Evolutionary conservation across 2,797 vertebrate genomes (phyloP).

Genomic region (Streptopelia turtur): DNA sequence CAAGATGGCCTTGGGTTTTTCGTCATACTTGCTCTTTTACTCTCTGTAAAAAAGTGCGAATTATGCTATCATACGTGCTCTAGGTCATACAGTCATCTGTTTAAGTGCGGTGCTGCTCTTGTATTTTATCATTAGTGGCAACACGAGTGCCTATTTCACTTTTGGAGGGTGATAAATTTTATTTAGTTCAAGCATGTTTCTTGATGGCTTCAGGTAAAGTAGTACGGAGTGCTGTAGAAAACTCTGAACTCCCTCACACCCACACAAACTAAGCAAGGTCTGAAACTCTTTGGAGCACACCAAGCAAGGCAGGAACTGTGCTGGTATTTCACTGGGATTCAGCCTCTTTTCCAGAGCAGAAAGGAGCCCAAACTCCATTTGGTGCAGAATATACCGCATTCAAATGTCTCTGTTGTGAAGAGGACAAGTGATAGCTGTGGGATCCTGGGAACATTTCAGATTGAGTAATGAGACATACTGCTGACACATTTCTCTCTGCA

Average conservation of each 20-base stretch:
- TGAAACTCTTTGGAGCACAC: background rate
- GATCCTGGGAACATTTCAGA: conserved; percentile 45
- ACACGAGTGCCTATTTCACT: background rate
- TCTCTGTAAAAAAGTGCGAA: conserved; percentile 37
- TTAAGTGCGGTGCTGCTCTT: background rate
- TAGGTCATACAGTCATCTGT: background rate
- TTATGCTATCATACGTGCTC: background rate
- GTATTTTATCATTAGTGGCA: conserved; percentile 35
- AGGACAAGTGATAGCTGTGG: conserved; percentile 42
- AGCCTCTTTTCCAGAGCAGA: background rate
- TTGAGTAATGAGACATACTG: conserved; percentile 37
- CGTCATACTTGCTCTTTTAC: conserved; percentile 8
- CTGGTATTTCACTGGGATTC: background rate
- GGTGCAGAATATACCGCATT: background rate
- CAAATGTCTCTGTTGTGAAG: background rate
- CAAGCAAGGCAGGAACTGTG: background rate
- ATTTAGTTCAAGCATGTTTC: conserved; percentile 14
- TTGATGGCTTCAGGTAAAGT: background rate
- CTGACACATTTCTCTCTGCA: conserved; percentile 44
- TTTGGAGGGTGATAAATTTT: conserved; percentile 25
- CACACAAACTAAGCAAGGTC: background rate
- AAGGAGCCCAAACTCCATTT: background rate
- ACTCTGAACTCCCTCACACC: background rate
- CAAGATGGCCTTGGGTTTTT: conserved; percentile 31
- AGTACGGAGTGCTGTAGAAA: background rate